These are phyloP conservation scores for Drosophila birchii DNA, from an alignment of 2,888 invertebrate species.

Conservation along the genomic window DNA sequence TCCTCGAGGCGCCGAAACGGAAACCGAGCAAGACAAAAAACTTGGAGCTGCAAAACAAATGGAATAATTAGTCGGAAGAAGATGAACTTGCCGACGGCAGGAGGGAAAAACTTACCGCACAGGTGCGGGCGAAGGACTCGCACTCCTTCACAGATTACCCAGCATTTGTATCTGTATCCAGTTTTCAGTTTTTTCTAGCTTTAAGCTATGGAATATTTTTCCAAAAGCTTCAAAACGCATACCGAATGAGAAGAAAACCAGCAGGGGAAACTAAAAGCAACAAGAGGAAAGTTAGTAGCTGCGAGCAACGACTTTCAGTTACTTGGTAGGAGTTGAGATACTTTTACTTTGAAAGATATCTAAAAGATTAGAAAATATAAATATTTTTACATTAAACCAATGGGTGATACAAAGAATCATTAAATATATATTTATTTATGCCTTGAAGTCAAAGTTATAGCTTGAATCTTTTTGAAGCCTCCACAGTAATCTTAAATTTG, in stretches of 20 bases:
- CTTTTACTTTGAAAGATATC: too few relatives aligned
- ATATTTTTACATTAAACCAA: background rate
- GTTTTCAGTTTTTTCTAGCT: constrained; percentile 9
- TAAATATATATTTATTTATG: background rate
- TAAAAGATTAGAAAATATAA: background rate
- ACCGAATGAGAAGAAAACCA: constrained; percentile 9
- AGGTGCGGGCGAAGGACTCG: constrained; percentile 16
- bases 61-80: constrained; percentile 66
- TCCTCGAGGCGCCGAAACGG: constrained; percentile 36
- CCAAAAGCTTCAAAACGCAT: constrained; percentile 5
- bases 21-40: constrained; percentile 33
- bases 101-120: constrained; percentile 11
- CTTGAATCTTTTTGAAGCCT: background rate
- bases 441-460: background rate
- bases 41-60: constrained; percentile 57
- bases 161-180: constrained; percentile 31
- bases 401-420: background rate
- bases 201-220: constrained; percentile 6
- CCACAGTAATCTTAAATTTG: background rate
- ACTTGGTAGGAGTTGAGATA: background rate
- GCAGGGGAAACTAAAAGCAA: constrained; percentile 7
- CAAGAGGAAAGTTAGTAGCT: background rate
- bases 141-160: constrained; percentile 11
- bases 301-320: background rate
- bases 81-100: constrained; percentile 37